Conservation (phyloP, 2,113 vertebrate species). For the Epinephelus moara region DNA sequence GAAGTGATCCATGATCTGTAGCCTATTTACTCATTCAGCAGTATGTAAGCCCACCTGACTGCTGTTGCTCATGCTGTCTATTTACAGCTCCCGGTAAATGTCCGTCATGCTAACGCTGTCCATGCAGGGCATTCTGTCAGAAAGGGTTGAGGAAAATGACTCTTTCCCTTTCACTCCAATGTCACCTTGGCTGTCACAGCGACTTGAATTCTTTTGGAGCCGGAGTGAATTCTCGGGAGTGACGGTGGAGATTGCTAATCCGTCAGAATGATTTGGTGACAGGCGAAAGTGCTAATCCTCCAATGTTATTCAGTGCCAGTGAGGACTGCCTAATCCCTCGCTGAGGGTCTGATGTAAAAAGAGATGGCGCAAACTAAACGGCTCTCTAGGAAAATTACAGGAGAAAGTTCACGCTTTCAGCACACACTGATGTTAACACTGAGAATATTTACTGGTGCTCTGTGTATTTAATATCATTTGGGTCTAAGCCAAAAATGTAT, state of each 20-base stretch:
- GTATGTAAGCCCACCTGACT: slow-evolving; percentile 2
- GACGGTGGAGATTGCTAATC: slow-evolving; percentile 72
- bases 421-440: slow-evolving; percentile 37
- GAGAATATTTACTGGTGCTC: slow-evolving; percentile 56
- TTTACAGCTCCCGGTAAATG: slow-evolving; percentile 2
- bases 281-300: slow-evolving; percentile 76
- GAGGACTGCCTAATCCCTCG: slow-evolving; percentile 64
- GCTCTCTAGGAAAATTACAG: slow-evolving; percentile 58
- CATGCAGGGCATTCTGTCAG: slow-evolving; percentile 9
- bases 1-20: neutral
- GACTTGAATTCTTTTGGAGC: slow-evolving; percentile 45
- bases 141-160: slow-evolving; percentile 24
- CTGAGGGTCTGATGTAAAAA: slow-evolving; percentile 54
- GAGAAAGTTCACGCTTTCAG: slow-evolving; percentile 12
- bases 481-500: neutral
- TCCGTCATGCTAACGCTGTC: neutral
- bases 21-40: neutral
- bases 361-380: slow-evolving; percentile 58
- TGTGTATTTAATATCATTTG: slow-evolving; percentile 28
- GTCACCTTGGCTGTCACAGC: slow-evolving; percentile 67
- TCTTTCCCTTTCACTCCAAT: slow-evolving; percentile 42
- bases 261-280: slow-evolving; percentile 77
- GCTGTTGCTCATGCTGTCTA: neutral
- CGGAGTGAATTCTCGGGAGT: slow-evolving; percentile 53
- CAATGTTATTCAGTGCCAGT: slow-evolving; percentile 67